phyloP scores from a whole-genome alignment of 2,797 vertebrate species.

The Channallabes apus region DNA sequence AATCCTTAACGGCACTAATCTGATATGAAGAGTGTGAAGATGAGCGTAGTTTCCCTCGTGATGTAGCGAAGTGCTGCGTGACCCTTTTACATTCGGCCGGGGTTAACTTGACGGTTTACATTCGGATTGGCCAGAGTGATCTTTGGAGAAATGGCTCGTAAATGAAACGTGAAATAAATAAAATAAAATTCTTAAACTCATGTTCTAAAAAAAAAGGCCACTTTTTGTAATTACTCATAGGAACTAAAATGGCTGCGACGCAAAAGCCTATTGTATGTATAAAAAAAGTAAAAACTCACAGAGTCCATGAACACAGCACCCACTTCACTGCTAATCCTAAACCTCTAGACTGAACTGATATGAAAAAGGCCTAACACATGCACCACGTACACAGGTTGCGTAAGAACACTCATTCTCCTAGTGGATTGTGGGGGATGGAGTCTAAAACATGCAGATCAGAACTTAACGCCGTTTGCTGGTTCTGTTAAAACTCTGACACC shows the following conservation, averaged over 20 bases:
- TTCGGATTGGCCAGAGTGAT: conserved; percentile 49
- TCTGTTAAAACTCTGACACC: not conserved
- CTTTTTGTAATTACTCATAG: conserved; percentile 37
- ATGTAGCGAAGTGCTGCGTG: not conserved
- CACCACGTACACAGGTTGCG: conserved; percentile 44
- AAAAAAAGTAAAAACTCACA: conserved; percentile 40
- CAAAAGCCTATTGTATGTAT: conserved; percentile 38
- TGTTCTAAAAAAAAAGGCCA: conserved; percentile 43
- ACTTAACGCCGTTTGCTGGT: conserved; percentile 12
- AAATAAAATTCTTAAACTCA: conserved; percentile 47
- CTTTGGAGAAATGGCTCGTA: conserved; percentile 52
- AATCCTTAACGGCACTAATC: not conserved
- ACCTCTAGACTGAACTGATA: conserved; percentile 20
- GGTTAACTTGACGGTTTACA: conserved; percentile 33
- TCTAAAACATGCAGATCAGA: conserved; percentile 41
- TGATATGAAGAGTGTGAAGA: not conserved
- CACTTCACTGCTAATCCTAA: conserved; percentile 34
- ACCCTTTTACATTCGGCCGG: not conserved
- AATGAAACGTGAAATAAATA: conserved; percentile 9
- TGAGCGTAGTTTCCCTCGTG: not conserved
- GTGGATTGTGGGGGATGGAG: conserved; percentile 38
- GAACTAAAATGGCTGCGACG: conserved; percentile 31
- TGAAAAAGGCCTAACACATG: conserved; percentile 33
- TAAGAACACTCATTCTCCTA: conserved; percentile 23
- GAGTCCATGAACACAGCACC: conserved; percentile 30